Evolutionary conservation across 1,140 invertebrate genomes (phyloP).

Genomic region (Calephelis virginiensis): DNA sequence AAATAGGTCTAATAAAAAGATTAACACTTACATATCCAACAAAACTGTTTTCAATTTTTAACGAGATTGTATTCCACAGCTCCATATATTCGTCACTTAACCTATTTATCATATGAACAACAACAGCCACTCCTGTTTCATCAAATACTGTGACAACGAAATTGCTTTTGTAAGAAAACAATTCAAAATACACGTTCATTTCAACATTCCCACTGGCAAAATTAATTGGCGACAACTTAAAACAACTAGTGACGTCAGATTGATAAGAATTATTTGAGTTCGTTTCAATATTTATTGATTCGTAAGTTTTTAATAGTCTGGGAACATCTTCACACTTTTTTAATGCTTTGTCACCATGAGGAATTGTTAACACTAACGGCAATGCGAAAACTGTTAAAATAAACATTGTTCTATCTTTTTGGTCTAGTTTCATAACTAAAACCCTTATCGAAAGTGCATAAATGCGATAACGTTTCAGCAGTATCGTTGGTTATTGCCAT

Average conservation of each 20-base stretch:
- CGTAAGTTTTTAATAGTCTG: slow-evolving; percentile 8
- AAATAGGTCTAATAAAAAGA: too few species aligned
- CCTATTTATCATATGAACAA: slow-evolving; percentile 18
- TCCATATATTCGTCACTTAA: slow-evolving; percentile 25
- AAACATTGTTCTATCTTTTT: slow-evolving; percentile 8
- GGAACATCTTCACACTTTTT: slow-evolving; percentile 6
- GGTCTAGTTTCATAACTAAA: not conserved
- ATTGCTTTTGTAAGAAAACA: slow-evolving; percentile 30
- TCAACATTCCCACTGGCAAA: slow-evolving; percentile 33
- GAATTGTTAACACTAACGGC: not conserved
- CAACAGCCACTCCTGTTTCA: slow-evolving; percentile 25
- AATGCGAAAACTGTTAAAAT: slow-evolving; percentile 1
- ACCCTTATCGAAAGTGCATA: slow-evolving; percentile 10
- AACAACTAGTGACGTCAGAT: slow-evolving; percentile 33
- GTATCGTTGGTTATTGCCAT: too few species aligned
- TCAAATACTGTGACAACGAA: slow-evolving; percentile 34
- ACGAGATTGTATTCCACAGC: slow-evolving; percentile 33
- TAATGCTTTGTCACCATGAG: not conserved
- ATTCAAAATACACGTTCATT: slow-evolving; percentile 30
- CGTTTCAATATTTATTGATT: slow-evolving; percentile 12
- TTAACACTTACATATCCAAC: slow-evolving; percentile 32
- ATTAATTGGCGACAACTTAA: slow-evolving; percentile 28
- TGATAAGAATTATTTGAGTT: slow-evolving; percentile 24
- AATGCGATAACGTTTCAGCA: not conserved
- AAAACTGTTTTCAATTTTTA: slow-evolving; percentile 23